Evolutionary conservation across 1,140 invertebrate genomes (phyloP).

Genomic region (Atta cephalotes): DNA sequence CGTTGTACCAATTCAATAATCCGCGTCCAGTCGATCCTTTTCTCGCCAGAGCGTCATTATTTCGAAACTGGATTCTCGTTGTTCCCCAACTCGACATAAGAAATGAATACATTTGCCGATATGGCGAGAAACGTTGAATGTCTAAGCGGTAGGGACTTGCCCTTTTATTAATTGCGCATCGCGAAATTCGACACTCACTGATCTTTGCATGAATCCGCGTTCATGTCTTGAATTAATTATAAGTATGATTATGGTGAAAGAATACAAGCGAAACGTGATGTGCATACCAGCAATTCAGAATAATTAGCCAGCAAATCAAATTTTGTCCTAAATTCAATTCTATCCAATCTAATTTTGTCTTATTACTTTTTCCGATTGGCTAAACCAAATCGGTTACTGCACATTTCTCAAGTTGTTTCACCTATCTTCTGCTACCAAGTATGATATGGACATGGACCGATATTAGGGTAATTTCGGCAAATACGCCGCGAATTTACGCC

Average conservation of each 20-base stretch:
- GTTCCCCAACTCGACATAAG: no score
- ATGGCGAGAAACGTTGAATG: neutral
- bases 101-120: neutral
- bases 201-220: neutral
- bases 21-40: slow-evolving; percentile 35
- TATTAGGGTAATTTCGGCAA: neutral
- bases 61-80: neutral
- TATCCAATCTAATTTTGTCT: no score
- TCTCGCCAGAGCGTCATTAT: slow-evolving; percentile 17
- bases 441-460: neutral
- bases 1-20: slow-evolving; percentile 76
- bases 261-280: no score
- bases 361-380: no score
- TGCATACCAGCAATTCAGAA: no score
- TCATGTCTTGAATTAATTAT: neutral
- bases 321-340: no score
- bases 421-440: no score
- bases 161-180: neutral
- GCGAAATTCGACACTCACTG: slow-evolving; percentile 14
- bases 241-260: neutral
- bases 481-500: no score
- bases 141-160: neutral
- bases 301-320: no score
- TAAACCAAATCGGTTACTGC: no score
- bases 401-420: no score